Evolutionary conservation across 2,888 invertebrate species (phyloP).

Genomic region (Blomia tropicalis): DNA sequence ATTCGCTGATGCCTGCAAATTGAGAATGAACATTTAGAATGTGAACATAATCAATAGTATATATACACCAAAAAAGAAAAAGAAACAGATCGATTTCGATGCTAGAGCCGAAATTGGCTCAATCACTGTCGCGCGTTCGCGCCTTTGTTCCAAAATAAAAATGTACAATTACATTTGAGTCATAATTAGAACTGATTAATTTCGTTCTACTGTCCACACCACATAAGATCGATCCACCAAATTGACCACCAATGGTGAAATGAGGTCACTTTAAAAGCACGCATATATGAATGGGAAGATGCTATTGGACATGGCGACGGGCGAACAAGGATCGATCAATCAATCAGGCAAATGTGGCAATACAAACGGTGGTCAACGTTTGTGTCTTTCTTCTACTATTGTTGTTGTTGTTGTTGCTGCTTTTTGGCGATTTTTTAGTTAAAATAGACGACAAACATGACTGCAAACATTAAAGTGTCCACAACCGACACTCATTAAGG

Average conservation of each 20-base stretch:
- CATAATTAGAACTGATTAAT: conserved; percentile 14
- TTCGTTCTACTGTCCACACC: not conserved
- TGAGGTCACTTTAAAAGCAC: no score
- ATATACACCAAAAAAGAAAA: no score
- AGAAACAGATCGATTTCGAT: conserved; percentile 4
- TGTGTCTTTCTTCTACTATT: no score
- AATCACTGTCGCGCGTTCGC: not conserved
- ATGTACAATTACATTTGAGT: not conserved
- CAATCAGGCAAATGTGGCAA: not conserved
- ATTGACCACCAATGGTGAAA: no score
- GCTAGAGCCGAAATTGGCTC: not conserved
- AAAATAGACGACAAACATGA: no score
- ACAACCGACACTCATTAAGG: conserved; percentile 4
- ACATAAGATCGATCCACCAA: not conserved
- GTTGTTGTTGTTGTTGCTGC: no score
- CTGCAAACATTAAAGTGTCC: no score
- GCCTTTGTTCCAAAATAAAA: not conserved
- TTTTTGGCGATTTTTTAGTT: no score
- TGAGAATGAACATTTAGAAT: no score
- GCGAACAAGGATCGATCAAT: conserved; percentile 5
- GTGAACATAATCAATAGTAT: no score
- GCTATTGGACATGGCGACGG: not conserved
- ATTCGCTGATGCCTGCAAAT: conserved; percentile 23
- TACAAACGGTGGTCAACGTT: conserved; percentile 1
- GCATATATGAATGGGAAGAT: not conserved